Conservation (phyloP, 2,888 invertebrate species). For the Ophion ellenae region DNA sequence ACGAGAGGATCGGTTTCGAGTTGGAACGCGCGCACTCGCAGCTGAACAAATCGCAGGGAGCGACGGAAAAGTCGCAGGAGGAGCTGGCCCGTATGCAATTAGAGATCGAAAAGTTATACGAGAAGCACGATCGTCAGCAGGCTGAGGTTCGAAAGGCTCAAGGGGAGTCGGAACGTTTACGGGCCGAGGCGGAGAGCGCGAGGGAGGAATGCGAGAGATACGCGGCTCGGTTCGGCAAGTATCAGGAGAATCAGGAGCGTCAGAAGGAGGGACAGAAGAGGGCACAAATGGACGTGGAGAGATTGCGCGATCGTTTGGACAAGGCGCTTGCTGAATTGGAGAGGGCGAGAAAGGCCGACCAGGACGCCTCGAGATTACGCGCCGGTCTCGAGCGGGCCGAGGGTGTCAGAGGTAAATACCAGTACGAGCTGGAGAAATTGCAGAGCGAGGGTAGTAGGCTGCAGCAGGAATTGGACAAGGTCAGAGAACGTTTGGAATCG, state of each 20-base stretch:
- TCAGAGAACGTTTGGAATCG: conserved; percentile 90
- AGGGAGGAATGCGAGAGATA: conserved; percentile 92
- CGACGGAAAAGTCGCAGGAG: conserved; percentile 95
- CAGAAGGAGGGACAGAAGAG: conserved; percentile 91
- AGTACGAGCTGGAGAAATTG: conserved; percentile 89
- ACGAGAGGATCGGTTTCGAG: conserved; percentile 93
- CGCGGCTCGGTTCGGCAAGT: conserved; percentile 90
- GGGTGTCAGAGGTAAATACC: conserved; percentile 91
- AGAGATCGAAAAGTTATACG: conserved; percentile 95
- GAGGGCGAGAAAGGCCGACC: conserved; percentile 89
- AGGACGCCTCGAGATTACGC: conserved; percentile 88
- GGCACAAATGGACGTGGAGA: conserved; percentile 92
- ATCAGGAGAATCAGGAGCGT: conserved; percentile 88
- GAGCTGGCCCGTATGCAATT: conserved; percentile 94
- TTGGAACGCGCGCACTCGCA: conserved; percentile 94
- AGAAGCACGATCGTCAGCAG: conserved; percentile 94
- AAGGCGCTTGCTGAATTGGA: conserved; percentile 92
- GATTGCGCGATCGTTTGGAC: conserved; percentile 91
- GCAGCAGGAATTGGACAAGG: conserved; percentile 87
- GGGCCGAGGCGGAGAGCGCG: conserved; percentile 90
- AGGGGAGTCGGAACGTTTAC: conserved; percentile 89
- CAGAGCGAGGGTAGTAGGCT: conserved; percentile 85
- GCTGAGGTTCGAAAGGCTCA: conserved; percentile 93
- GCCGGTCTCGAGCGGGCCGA: conserved; percentile 91
- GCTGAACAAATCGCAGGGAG: conserved; percentile 92